Evolutionary conservation across 92 coral and sea anemone species (phyloP).

Genomic region (Hydrozoanthus gracilis): DNA sequence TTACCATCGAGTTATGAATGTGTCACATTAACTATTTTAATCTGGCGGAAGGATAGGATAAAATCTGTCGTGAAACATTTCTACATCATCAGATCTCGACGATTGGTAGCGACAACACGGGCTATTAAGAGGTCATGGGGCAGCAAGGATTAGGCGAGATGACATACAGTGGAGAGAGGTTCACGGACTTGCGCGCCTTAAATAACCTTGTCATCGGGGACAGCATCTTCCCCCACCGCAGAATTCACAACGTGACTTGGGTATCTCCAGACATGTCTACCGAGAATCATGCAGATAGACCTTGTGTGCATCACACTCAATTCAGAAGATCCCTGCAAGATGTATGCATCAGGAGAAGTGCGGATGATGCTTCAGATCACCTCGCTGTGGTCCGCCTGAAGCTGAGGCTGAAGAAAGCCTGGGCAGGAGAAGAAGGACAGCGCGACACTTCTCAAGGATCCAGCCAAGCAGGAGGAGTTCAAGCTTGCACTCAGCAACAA

Average conservation of each 20-base stretch:
- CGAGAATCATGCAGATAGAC: background rate
- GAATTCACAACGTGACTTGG: constrained; percentile 12
- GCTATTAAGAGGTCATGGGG: background rate
- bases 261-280: background rate
- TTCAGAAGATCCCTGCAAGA: background rate
- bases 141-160: background rate
- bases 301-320: background rate
- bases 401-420: background rate
- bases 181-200: background rate
- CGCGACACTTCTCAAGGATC: background rate
- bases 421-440: background rate
- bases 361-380: constrained; percentile 23
- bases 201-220: background rate
- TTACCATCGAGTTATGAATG: too few relatives aligned
- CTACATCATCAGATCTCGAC: background rate
- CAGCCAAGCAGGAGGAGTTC: background rate
- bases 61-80: too few relatives aligned
- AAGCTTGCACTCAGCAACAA: background rate
- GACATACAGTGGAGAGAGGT: background rate
- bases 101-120: background rate
- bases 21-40: too few relatives aligned
- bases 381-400: background rate
- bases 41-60: too few relatives aligned
- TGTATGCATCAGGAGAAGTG: background rate
- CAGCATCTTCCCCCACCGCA: background rate